Conservation (phyloP, 2,113 vertebrate genomes). For the Pungitius pungitius region DNA sequence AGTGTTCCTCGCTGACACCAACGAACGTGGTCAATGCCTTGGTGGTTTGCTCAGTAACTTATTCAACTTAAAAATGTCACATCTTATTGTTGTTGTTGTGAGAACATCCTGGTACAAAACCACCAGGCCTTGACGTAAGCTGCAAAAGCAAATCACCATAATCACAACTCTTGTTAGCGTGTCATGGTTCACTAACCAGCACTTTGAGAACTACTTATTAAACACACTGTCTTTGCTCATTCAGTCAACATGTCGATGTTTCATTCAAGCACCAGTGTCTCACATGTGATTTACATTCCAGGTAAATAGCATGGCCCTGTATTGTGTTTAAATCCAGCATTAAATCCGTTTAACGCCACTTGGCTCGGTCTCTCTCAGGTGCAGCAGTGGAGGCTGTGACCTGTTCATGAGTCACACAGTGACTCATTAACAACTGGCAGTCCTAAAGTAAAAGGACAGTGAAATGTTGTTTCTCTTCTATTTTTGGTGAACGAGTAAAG, state of each 20-base stretch:
- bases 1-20: background rate
- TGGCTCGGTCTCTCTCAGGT: constrained; percentile 23
- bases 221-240: background rate
- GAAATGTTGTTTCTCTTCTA: constrained; percentile 9
- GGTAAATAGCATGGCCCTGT: background rate
- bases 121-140: no score
- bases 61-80: background rate
- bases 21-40: background rate
- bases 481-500: constrained; percentile 1
- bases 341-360: constrained; percentile 6
- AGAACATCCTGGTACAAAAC: background rate
- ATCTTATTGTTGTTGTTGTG: background rate
- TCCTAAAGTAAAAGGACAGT: constrained; percentile 20
- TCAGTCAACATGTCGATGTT: background rate
- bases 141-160: no score
- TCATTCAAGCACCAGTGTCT: background rate
- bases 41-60: background rate
- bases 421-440: constrained; percentile 35
- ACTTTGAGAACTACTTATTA: no score
- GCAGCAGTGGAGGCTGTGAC: constrained; percentile 29
- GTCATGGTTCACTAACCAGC: background rate
- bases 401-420: constrained; percentile 47
- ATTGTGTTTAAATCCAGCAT: constrained; percentile 6
- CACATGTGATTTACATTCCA: background rate
- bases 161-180: background rate